Base-by-base conservation (phyloP, 2,797 vertebrate species). In the Cyprinella venusta region DNA sequence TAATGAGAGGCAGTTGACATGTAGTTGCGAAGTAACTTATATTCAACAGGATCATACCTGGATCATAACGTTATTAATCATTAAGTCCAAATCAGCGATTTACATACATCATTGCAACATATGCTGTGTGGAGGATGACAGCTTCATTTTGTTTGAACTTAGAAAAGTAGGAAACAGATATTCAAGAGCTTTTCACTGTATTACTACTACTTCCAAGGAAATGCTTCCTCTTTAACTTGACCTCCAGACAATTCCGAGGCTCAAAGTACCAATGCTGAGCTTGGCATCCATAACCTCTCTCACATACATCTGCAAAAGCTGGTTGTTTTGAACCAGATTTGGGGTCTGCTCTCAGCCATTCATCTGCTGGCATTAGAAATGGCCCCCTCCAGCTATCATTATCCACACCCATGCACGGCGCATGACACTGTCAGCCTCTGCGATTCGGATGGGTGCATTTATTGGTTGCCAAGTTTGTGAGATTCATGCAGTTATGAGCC, bases 161-260 rank as follows among this genome's bases (percentile, higher is more conserved):
- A 82, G 70, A 74, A 48, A 88, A 86, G 74, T 50, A 76, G 83
- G 84, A 88, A 85, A 84, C 26, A 76, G 50, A 26, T 42, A 21
- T 33, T 45, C 80, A 67, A 6, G n/a, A 30, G 56, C 13, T 54
- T 33, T 30, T 78, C 64, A 36, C 30, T 67, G 64, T 64, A 64
- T 38, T 52, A 69, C 68, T 78, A 74, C 56, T 78, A 74, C 56
- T 45, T 42, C 16, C 21, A 80, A 84, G 84, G 79, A 89, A 85
- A 84, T 48, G 13, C 76, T 79, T 83, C 81, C 84, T 87, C 64
- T 79, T 82, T 33, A 67, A 64, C 69, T 71, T 80, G 68, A 81
- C 85, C 86, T 80, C 83, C 64, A 80, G 76, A 76, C 40, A 42
- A 56, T 13, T 42, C 40, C 0, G 8, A 69, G 26, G 71, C 40